Base-by-base conservation (phyloP, 2,888 invertebrate genomes). In the Neoaliturus tenellus region DNA sequence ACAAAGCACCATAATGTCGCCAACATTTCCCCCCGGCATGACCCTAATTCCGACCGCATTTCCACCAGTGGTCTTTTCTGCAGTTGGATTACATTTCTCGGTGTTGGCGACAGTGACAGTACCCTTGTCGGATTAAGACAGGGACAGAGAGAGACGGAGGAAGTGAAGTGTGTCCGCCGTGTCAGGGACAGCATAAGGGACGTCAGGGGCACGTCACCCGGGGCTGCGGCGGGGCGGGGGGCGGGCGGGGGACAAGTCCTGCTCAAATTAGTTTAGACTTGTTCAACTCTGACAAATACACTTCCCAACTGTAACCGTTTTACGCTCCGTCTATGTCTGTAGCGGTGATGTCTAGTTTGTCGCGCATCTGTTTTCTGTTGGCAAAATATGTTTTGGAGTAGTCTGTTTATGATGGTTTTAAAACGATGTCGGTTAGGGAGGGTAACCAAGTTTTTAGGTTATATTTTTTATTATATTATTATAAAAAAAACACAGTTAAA, bases 231-330 rank as follows among this genome's bases (percentile, higher is more conserved):
- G 14, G 17, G 3, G 17, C 5, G 14, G 17, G 3, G 17, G 20
- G 39, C 1, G 20, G 20, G 39, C 20, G 35, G 35, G n/a, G 39
- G 39, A 69, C 69, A 69, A 69, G 75, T 75, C 75, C 81, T 48
- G 81, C 71, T 81, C 69, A 81, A 81, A 81, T 81, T 81, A 81
- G 81, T 81, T 81, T 81, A 69, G 69, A 81, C 81, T 81, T 81
- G 81, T 81, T 81, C 81, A 81, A 51, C 71, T 69, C 69, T 75
- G 75, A 75, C 75, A 75, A 75, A 75, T 75, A 75, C 75, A 75
- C 75, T 75, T 75, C 75, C 75, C 39, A 75, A 75, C 75, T 75
- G 75, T 41, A 44, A 75, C 75, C 75, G 75, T 75, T 75, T 75
- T 75, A 48, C 48, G 44, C 75, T 73, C 69, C 39, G 69, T 69